These are phyloP conservation scores for Therioaphis trifolii DNA, from an alignment of 2,888 invertebrate genomes.

Conservation along the genomic window DNA sequence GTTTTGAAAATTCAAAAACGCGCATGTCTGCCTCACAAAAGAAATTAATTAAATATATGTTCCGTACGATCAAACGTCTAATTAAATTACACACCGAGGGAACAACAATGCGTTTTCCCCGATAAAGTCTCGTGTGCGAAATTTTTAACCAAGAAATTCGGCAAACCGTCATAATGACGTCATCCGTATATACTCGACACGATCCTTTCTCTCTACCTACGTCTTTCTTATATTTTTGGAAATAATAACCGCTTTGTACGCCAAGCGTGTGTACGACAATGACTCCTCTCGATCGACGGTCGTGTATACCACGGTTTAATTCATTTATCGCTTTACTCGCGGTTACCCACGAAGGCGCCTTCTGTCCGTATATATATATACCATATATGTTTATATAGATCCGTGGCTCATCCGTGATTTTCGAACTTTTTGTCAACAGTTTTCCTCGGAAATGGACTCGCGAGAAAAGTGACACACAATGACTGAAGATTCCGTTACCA, in stretches of 20 bases:
- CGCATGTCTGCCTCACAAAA: not conserved
- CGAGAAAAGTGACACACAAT: conserved; percentile 28
- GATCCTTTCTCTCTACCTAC: not conserved
- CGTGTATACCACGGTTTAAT: not conserved
- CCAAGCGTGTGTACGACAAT: not conserved
- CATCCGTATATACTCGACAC: conserved; percentile 17
- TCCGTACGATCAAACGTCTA: too few species aligned
- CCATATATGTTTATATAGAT: too few species aligned
- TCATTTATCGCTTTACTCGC: not conserved
- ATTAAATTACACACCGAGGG: not conserved
- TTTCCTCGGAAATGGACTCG: conserved; percentile 16
- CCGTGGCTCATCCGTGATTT: too few species aligned
- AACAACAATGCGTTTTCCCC: not conserved
- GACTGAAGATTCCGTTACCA: not conserved
- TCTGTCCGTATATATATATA: too few species aligned
- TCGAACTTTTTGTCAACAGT: not conserved
- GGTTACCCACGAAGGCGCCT: too few species aligned
- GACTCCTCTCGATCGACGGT: not conserved
- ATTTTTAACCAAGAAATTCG: not conserved
- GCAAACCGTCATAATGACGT: conserved; percentile 3
- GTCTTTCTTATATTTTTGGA: too few species aligned
- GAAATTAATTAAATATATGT: not conserved
- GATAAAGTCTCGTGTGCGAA: not conserved
- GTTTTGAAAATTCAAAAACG: not conserved
- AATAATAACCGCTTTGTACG: not conserved